Evolutionary conservation across 2,888 invertebrate genomes (phyloP).

Genomic region (Ametastegia equiseti): DNA sequence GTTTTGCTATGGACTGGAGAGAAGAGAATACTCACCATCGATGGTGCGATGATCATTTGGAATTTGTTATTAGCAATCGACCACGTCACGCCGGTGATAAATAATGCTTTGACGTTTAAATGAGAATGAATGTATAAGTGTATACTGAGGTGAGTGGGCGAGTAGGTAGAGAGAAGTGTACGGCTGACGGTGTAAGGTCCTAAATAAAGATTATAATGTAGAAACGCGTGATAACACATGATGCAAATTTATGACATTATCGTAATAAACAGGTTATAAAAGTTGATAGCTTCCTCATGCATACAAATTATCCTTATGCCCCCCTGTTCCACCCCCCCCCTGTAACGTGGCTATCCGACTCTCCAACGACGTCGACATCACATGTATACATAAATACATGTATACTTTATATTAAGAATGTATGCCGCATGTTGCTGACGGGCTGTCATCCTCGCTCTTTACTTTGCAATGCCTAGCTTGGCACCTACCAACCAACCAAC

Average conservation of each 20-base stretch:
- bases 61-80: too few species aligned
- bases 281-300: slow-evolving; percentile 66
- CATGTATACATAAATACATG: neutral
- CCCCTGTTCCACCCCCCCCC: neutral
- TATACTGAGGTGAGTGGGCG: too few species aligned
- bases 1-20: too few species aligned
- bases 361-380: neutral
- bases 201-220: slow-evolving; percentile 18
- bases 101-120: too few species aligned
- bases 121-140: too few species aligned
- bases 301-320: slow-evolving; percentile 59
- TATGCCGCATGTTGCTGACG: slow-evolving; percentile 69
- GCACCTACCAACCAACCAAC: neutral
- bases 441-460: slow-evolving; percentile 60
- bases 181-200: neutral
- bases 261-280: slow-evolving; percentile 71
- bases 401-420: slow-evolving; percentile 61
- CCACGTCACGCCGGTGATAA: too few species aligned
- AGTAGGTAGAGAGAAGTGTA: neutral
- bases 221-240: slow-evolving; percentile 63
- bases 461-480: slow-evolving; percentile 7
- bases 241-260: slow-evolving; percentile 69
- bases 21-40: too few species aligned
- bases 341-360: neutral
- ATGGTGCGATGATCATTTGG: too few species aligned